Evolutionary conservation across 2,797 vertebrate genomes (phyloP), one percentile per base, ranked within the genome.

Genomic region (Sebastes taczanowskii): DNA sequence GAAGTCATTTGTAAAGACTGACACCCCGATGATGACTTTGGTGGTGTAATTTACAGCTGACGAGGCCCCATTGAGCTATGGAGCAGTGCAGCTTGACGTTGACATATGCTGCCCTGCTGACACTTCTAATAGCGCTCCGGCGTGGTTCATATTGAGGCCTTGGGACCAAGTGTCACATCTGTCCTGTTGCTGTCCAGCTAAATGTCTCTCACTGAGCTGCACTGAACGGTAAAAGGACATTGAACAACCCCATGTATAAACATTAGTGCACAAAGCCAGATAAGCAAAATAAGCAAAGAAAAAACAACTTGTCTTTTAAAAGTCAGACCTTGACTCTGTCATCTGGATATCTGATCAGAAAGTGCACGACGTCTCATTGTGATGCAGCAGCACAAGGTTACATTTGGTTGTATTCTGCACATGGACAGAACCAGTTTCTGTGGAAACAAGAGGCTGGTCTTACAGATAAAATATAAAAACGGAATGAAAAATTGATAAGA

Each of bases 1-100:
- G 74, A 81, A 76, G 78, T 88, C 62, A 74, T 92, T 84, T 86
- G 86, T 83, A 81, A 78, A 77, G 77, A 71, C 56, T 46, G 61
- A 77, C 81, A 32, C 20, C 32, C 60, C 32, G 74, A 87, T 64
- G 84, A 86, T 70, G 87, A 82, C 80, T 63, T 59, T 14, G 74
- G 35, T 42, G 74, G 29, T 70, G 82, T 89, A 77, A 90, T 91
- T 90, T 80, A 87, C 72, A 34, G 77, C 35, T 7, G 72, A 75
- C 78, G 66, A 56, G 53, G 72, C 22, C 72, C 8, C 18, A n/a
- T 74, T 53, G 65, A 76, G 79, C 72, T 56, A 20, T 23, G 60
- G 72, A 64, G 20, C 77, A 69, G 67, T 6, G 30, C 62, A n/a
- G 69, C 82, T 66, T 3, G 55, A 63, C 72, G 80, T 35, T 27